phyloP scores from a whole-genome alignment of 2,797 vertebrate species.

The Lagorchestes hirsutus region DNA sequence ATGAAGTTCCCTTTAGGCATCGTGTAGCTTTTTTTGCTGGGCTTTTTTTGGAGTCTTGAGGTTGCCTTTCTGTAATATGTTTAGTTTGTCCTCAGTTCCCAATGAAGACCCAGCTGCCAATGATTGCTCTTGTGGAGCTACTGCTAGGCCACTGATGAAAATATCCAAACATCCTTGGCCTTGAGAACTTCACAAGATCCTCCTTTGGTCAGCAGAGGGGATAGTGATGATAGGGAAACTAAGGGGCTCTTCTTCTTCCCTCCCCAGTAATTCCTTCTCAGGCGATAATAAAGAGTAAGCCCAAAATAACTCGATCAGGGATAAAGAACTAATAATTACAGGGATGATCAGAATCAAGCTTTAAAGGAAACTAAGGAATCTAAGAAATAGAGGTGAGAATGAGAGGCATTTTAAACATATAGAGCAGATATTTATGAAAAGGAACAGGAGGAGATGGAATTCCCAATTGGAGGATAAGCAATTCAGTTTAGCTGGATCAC shows the following conservation, averaged over 20 bases:
- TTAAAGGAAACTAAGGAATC: not conserved
- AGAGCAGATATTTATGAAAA: not conserved
- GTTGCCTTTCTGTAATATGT: not conserved
- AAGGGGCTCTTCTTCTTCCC: not conserved
- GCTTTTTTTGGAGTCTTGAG: not conserved
- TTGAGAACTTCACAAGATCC: not conserved
- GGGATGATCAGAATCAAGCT: not conserved
- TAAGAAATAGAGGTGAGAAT: not conserved
- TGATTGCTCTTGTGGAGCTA: not conserved
- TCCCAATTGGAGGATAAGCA: not conserved
- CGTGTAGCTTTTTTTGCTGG: not conserved
- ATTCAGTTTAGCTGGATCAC: not conserved
- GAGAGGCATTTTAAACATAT: not conserved
- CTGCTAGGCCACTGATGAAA: not conserved
- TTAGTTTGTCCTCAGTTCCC: not conserved
- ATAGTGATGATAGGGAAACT: not conserved
- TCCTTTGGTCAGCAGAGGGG: not conserved
- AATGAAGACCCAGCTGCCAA: not conserved
- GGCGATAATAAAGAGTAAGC: not conserved
- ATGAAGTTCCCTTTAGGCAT: not conserved
- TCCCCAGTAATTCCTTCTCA: not conserved
- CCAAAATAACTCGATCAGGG: not conserved
- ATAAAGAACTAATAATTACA: not conserved
- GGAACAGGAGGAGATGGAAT: not conserved
- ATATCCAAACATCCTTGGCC: not conserved